These are phyloP conservation scores for Hypotaenidia okinawae DNA, from an alignment of 2,797 vertebrate genomes.

Conservation along the genomic window DNA sequence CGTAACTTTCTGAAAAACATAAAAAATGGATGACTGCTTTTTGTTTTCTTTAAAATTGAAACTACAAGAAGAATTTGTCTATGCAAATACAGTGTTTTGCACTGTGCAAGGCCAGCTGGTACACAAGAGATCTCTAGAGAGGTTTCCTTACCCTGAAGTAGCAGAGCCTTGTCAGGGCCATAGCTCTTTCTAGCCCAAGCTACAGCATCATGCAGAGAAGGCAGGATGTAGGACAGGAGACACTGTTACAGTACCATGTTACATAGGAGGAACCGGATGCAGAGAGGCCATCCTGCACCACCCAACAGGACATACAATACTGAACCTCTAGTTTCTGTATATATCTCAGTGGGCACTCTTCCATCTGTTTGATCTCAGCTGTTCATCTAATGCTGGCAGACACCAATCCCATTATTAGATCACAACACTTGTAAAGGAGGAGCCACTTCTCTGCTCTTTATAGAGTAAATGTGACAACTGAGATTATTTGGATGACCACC, in stretches of 20 bases:
- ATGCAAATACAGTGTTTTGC: background rate
- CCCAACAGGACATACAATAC: no score
- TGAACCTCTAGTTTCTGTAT: background rate
- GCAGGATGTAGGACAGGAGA: no score
- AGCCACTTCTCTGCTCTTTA: no score
- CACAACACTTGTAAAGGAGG: no score
- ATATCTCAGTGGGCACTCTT: background rate
- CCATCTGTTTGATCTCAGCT: no score
- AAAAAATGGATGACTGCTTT: background rate
- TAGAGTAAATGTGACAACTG: background rate
- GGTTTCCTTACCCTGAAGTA: background rate
- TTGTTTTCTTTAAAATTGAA: background rate
- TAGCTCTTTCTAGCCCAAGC: background rate
- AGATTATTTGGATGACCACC: background rate
- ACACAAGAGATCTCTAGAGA: background rate
- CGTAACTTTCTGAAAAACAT: background rate
- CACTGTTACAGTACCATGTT: no score
- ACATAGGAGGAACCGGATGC: no score
- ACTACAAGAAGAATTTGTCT: background rate
- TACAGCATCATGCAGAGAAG: no score
- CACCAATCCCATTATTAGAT: no score
- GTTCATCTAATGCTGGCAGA: no score
- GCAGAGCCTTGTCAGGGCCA: background rate
- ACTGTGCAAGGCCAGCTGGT: background rate
- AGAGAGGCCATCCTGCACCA: no score